Evolutionary conservation across 2,888 invertebrate genomes (phyloP), one percentile per base, ranked within the genome.

Genomic region (Zeuzera pyrina): DNA sequence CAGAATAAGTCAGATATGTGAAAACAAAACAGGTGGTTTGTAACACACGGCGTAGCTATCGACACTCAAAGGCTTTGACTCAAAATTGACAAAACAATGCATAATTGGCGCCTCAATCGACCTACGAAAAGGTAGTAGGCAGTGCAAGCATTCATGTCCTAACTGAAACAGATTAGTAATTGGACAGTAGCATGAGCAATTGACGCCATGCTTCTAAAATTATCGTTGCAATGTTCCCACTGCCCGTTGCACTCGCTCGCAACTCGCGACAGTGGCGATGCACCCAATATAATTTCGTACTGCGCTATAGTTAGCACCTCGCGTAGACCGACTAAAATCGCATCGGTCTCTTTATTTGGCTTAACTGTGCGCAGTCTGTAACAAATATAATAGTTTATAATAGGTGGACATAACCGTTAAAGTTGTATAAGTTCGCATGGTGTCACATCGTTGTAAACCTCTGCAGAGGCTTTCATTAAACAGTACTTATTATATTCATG

Each of bases 1-100:
- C 67, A 69, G 68, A 63, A 58, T 60, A 68, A 67, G 72, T 74
- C 76, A 77, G 71, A 69, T 53, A 59, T 58, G 59, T 68, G 67
- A 59, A 46, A 58, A 65, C 12, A 62, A 65, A 65, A 47, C 59
- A 67, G 63, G 57, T 46, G n/a, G n/a, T n/a, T n/a, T n/a, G n/a
- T n/a, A n/a, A n/a, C n/a, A n/a, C 57, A 62, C 54, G 60, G 57
- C 58, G 63, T 66, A 71, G 69, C 68, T 66, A 62, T 52, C 52
- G 43, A 52, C 52, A 62, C 53, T 61, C 63, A 57, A 65, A 26
- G 63, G 70, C 70, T 72, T 62, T 56, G 72, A 67, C 65, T n/a
- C n/a, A 65, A 42, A 55, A 62, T 56, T 50, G 30, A 47, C 41
- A 45, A 49, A 50, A 42, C 49, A 23, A 29, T 49, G 55, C 66